Evolutionary conservation across 2,113 vertebrate species (phyloP), one percentile per base, ranked within the genome.

Genomic region (Varanus komodoensis): DNA sequence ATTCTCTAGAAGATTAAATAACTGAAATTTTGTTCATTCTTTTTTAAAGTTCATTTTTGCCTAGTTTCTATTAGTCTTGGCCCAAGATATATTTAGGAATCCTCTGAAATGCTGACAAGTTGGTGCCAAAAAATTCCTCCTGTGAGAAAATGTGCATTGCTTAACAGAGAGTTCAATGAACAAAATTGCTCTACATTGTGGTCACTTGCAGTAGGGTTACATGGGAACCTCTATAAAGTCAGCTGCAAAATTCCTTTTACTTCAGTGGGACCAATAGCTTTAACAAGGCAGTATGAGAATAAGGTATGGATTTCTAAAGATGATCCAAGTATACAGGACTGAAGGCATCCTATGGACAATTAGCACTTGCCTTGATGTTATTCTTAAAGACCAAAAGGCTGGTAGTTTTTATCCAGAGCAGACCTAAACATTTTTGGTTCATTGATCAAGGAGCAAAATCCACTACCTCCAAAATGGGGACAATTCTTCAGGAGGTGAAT

Each of bases 1-100:
- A 86, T 92, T 92, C 78, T 92, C 50, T 23, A 93, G 61, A 89
- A 91, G 73, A 32, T 3, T 82, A 92, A 89, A 86, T 89, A 86
- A 27, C 80, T 81, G 0, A 34, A 54, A 80, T 32, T 69, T 4
- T 87, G 54, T 44, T 91, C 69, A 91, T 21, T 89, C 67, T 86
- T 84, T 92, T 87, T 92, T 82, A 48, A 91, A 32, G 54, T 34
- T 93, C 48, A 64, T 84, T 91, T 84, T 78, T 71, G 80, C 73
- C 91, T 89, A 21, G 91, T 0, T 87, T 93, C 12, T 85, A 48
- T 88, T 90, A 67, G 32, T 81, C 82, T 82, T 87, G 82, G 73
- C 11, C 86, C 75, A 7, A 29, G 79, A 81, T 57, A 68, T 0
- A 0, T 84, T 92, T 61, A 85, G 82, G 82, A 84, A 64, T 75